Percentiles rank a stretch among this genome's conserved stretches.
Conservation (phyloP, 1,140 invertebrate species). For the Pseudomyrmex cubaensis region DNA sequence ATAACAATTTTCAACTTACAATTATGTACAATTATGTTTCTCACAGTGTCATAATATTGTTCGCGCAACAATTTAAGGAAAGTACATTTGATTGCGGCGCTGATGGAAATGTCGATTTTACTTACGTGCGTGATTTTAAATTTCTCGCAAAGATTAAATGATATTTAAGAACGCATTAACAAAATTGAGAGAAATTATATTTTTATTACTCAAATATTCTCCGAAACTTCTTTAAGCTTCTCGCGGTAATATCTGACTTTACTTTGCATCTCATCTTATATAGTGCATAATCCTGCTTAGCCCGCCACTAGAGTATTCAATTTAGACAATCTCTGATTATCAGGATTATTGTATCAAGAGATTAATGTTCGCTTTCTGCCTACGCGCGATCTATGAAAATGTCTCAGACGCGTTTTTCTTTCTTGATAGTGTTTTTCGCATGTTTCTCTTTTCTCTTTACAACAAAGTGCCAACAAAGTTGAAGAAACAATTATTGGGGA, state of each 20-base stretch:
- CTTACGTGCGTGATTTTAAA: no score
- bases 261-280: conserved; percentile 55
- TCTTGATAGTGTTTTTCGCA: neutral
- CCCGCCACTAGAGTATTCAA: conserved; percentile 50
- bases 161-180: neutral
- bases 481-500: neutral
- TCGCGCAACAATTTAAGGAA: conserved; percentile 23
- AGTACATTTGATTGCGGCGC: neutral
- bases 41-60: conserved; percentile 23
- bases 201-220: conserved; percentile 27
- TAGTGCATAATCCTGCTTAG: conserved; percentile 49
- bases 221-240: conserved; percentile 41
- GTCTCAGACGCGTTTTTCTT: neutral
- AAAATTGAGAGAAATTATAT: conserved; percentile 19
- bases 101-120: neutral
- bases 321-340: conserved; percentile 57
- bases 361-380: conserved; percentile 16
- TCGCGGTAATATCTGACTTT: conserved; percentile 29
- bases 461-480: conserved; percentile 9
- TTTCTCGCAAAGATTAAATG: neutral
- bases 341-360: conserved; percentile 47
- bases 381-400: conserved; percentile 3
- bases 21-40: conserved; percentile 40
- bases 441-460: neutral
- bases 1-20: conserved; percentile 48